phyloP scores from a whole-genome alignment of 2,888 invertebrate species.

The Acronicta leporina region DNA sequence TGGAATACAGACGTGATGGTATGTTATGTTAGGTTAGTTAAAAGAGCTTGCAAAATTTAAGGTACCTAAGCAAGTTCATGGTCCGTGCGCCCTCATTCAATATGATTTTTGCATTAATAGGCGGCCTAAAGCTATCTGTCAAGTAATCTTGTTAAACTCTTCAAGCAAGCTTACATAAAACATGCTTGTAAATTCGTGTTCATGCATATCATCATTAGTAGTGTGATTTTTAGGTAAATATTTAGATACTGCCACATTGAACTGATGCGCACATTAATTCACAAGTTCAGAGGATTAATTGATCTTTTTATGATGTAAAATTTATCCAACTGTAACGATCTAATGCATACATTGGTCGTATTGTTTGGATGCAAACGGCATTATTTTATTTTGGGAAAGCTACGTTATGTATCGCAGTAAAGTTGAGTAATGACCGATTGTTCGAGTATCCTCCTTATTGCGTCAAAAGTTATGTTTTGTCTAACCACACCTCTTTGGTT shows the following conservation, averaged over 20 bases:
- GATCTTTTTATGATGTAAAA: neutral
- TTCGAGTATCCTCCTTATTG: slow-evolving; percentile 16
- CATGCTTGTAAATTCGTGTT: neutral
- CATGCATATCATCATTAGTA: neutral
- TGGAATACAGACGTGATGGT: too few species aligned
- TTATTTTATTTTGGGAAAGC: slow-evolving; percentile 27
- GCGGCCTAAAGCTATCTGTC: slow-evolving; percentile 2
- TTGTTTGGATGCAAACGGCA: slow-evolving; percentile 33
- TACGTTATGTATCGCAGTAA: slow-evolving; percentile 29
- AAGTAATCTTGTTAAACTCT: slow-evolving; percentile 8
- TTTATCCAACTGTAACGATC: slow-evolving; percentile 22
- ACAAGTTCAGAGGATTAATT: too few species aligned
- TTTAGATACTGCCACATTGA: too few species aligned
- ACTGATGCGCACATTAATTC: too few species aligned
- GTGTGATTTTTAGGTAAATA: too few species aligned
- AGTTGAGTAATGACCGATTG: slow-evolving; percentile 39
- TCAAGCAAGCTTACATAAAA: neutral
- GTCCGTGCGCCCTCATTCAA: neutral
- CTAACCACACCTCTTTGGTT: slow-evolving; percentile 35
- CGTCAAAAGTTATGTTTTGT: slow-evolving; percentile 32
- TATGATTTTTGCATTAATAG: slow-evolving; percentile 15
- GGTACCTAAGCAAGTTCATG: too few species aligned
- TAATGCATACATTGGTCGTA: slow-evolving; percentile 34
- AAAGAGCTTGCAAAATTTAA: too few species aligned
- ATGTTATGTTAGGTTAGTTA: too few species aligned